Conservation (phyloP, 2,797 vertebrate species). For the Coranthus polyacanthus region DNA sequence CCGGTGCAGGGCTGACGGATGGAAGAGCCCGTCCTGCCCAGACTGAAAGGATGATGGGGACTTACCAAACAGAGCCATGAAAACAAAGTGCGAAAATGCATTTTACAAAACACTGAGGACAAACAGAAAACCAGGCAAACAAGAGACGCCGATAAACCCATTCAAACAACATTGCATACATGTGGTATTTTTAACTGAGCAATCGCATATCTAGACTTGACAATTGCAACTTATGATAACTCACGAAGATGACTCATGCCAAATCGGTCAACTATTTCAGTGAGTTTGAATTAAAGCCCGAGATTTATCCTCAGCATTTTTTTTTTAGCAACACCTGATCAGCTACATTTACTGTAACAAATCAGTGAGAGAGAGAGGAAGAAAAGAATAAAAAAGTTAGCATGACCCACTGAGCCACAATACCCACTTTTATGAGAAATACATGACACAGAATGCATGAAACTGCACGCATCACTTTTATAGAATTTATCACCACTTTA, state of each 20-base stretch:
- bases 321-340: no score
- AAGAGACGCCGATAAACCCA: background rate
- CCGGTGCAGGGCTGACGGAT: constrained; percentile 50
- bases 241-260: background rate
- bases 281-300: background rate
- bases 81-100: background rate
- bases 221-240: background rate
- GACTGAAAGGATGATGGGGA: constrained; percentile 22
- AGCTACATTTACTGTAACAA: no score
- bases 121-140: constrained; percentile 8
- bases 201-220: no score
- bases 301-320: background rate
- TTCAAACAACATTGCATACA: constrained; percentile 14
- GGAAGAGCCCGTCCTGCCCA: constrained; percentile 24
- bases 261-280: background rate
- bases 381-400: no score
- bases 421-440: no score
- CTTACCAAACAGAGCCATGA: background rate
- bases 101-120: constrained; percentile 9
- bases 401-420: no score
- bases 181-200: background rate
- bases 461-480: no score
- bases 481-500: no score
- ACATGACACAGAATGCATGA: no score
- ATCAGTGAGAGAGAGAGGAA: background rate